These are phyloP conservation scores for Spodoptera littoralis DNA, from an alignment of 2,888 invertebrate genomes.

Conservation along the genomic window DNA sequence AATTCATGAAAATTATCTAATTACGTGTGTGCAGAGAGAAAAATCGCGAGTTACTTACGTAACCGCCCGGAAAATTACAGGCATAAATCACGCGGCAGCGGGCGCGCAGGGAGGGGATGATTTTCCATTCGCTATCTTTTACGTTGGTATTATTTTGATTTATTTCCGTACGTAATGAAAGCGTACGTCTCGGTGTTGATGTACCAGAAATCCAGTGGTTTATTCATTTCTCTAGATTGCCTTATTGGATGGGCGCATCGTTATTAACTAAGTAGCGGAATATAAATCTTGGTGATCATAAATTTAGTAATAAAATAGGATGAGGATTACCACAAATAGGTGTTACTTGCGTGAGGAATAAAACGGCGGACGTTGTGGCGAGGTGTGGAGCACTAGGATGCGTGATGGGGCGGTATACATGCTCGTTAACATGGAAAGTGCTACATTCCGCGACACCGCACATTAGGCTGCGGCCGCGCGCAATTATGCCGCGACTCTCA, in stretches of 20 bases:
- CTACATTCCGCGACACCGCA: slow-evolving; percentile 81
- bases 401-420: slow-evolving; percentile 69
- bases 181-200: slow-evolving; percentile 84
- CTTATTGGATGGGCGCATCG: slow-evolving; percentile 65
- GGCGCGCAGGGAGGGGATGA: slow-evolving; percentile 77
- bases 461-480: slow-evolving; percentile 75
- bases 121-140: slow-evolving; percentile 88
- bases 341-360: slow-evolving; percentile 75
- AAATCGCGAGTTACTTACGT: slow-evolving; percentile 87
- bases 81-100: slow-evolving; percentile 82
- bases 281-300: slow-evolving; percentile 69
- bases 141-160: slow-evolving; percentile 87
- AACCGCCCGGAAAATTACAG: slow-evolving; percentile 87
- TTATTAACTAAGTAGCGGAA: slow-evolving; percentile 71
- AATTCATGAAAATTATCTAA: slow-evolving; percentile 86
- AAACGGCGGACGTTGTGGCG: slow-evolving; percentile 79
- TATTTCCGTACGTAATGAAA: slow-evolving; percentile 86
- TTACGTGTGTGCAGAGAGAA: slow-evolving; percentile 86
- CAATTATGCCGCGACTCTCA: slow-evolving; percentile 72
- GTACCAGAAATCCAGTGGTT: slow-evolving; percentile 75
- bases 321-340: slow-evolving; percentile 80
- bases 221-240: slow-evolving; percentile 76
- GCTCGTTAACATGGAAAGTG: slow-evolving; percentile 82
- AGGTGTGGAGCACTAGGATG: slow-evolving; percentile 54
- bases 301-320: slow-evolving; percentile 75